A percentile compares a stretch with the other conserved stretches of the same genome.
These are phyloP conservation scores for Diglossa cyanea DNA, from an alignment of 2,797 vertebrate genomes.

Conservation along the genomic window DNA sequence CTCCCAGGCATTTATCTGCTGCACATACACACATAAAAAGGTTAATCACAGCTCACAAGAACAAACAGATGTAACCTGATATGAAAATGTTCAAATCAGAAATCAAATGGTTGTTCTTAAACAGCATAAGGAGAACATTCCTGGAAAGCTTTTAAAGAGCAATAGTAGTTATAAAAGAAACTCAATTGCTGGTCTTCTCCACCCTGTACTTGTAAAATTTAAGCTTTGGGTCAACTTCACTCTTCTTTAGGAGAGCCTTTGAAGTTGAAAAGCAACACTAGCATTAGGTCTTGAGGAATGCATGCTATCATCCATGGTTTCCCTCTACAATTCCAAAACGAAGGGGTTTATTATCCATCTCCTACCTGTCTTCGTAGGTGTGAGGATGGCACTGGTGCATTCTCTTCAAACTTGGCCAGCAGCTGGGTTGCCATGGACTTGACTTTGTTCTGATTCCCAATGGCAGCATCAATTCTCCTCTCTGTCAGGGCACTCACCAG, in stretches of 20 bases:
- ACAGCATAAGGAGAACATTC: background rate
- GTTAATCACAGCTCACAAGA: background rate
- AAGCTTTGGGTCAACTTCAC: background rate
- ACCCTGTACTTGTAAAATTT: background rate
- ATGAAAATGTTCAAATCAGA: background rate
- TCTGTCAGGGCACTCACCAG: slow-evolving; percentile 78
- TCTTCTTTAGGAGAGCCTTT: background rate
- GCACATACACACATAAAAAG: background rate
- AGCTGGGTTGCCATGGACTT: slow-evolving; percentile 97
- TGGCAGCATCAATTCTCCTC: slow-evolving; percentile 79
- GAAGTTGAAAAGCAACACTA: background rate
- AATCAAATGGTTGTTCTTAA: background rate
- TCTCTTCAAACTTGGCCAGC: slow-evolving; percentile 96
- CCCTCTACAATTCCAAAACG: background rate
- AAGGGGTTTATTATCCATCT: background rate
- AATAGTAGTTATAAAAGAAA: background rate
- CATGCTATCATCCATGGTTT: background rate
- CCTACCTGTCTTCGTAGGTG: slow-evolving; percentile 91
- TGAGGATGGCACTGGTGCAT: slow-evolving; percentile 82
- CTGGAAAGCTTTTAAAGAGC: background rate
- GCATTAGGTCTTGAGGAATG: background rate
- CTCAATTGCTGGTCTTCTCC: background rate
- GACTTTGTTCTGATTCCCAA: slow-evolving; percentile 92
- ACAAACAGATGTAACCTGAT: background rate
- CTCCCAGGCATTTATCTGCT: background rate